Evolutionary conservation across 2,888 invertebrate genomes (phyloP).

Genomic region (Microplitis deprimator): DNA sequence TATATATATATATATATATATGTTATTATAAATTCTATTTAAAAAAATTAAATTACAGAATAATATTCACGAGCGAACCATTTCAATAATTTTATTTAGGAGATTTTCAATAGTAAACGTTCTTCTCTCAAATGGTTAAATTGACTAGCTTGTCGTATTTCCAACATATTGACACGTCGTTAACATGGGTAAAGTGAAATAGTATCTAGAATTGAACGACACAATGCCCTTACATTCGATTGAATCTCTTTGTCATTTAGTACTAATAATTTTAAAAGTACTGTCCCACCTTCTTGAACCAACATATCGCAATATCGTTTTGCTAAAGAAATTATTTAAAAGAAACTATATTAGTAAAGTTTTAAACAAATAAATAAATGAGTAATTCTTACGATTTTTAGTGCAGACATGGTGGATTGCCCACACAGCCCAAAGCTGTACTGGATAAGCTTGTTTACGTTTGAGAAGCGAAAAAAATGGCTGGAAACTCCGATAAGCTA

Average conservation of each 20-base stretch:
- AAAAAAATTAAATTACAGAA: background rate
- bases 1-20: no score
- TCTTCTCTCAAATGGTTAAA: constrained; percentile 52
- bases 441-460: constrained; percentile 76
- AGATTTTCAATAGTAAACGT: constrained; percentile 36
- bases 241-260: constrained; percentile 68
- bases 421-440: constrained; percentile 86
- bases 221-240: constrained; percentile 65
- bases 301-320: constrained; percentile 80
- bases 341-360: constrained; percentile 3
- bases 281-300: constrained; percentile 75
- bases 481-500: constrained; percentile 80
- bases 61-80: constrained; percentile 14
- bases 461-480: constrained; percentile 80
- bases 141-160: constrained; percentile 63
- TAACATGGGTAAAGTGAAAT: constrained; percentile 65
- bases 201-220: constrained; percentile 67
- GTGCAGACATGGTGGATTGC: constrained; percentile 84
- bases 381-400: constrained; percentile 76
- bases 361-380: background rate
- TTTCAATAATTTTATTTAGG: constrained; percentile 22
- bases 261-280: constrained; percentile 71
- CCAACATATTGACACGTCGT: constrained; percentile 49
- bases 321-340: constrained; percentile 70
- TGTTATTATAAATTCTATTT: no score